Conservation (phyloP, 2,113 vertebrate species). For the Rattus norvegicus region GRCr8 NC_086019.1:103532501-103533000, state of each 20-base stretch:
- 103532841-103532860: neutral
- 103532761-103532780: neutral
- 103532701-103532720: neutral
- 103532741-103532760: neutral
- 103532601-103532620: neutral
- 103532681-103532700: neutral
- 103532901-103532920: neutral
- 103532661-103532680: neutral
- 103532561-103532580: neutral
- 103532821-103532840: too few relatives aligned
- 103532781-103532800: neutral
- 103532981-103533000: constrained; percentile 86
- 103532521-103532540: neutral
- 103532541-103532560: too few relatives aligned
- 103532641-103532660: too few relatives aligned
- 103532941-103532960: too few relatives aligned
- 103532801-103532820: neutral
- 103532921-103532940: neutral
- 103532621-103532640: neutral
- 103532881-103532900: neutral
- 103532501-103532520: neutral
- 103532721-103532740: neutral
- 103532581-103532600: neutral
- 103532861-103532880: neutral
- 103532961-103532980: constrained; percentile 78